These are phyloP conservation scores for Lysiphlebus fabarum DNA, from an alignment of 1,140 invertebrate species.

Conservation along the genomic window DNA sequence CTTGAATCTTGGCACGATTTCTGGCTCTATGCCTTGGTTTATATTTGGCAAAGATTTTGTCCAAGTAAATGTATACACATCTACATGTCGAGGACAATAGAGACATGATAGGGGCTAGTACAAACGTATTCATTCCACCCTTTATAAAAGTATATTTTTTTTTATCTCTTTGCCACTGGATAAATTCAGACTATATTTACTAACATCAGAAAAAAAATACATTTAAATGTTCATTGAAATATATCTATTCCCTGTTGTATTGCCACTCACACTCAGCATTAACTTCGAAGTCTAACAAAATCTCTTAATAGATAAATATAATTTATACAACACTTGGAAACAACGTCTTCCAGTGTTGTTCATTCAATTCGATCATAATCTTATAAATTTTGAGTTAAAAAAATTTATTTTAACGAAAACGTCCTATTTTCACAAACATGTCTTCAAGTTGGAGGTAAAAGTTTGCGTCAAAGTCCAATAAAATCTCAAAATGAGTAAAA, in stretches of 20 bases:
- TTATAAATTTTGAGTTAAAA: no score
- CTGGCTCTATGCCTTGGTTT: constrained; percentile 27
- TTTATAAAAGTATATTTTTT: constrained; percentile 2
- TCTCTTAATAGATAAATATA: no score
- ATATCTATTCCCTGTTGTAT: background rate
- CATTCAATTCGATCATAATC: no score
- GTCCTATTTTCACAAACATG: no score
- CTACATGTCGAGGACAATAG: background rate
- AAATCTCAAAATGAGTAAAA: no score
- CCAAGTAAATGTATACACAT: background rate
- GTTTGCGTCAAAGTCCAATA: no score
- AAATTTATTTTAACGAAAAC: no score
- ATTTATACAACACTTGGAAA: no score
- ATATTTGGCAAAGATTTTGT: constrained; percentile 10
- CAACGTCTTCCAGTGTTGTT: no score
- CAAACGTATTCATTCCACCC: constrained; percentile 12
- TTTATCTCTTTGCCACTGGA: background rate
- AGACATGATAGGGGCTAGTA: background rate
- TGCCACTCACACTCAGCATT: no score
- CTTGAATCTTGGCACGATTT: constrained; percentile 40
- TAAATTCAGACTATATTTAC: constrained; percentile 9
- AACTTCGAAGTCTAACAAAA: no score
- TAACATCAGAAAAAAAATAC: constrained; percentile 5
- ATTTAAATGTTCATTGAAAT: background rate
- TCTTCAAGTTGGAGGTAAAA: no score